Base-by-base conservation (phyloP, 2,888 invertebrate species). In the Leptinotarsa tumamoca region DNA sequence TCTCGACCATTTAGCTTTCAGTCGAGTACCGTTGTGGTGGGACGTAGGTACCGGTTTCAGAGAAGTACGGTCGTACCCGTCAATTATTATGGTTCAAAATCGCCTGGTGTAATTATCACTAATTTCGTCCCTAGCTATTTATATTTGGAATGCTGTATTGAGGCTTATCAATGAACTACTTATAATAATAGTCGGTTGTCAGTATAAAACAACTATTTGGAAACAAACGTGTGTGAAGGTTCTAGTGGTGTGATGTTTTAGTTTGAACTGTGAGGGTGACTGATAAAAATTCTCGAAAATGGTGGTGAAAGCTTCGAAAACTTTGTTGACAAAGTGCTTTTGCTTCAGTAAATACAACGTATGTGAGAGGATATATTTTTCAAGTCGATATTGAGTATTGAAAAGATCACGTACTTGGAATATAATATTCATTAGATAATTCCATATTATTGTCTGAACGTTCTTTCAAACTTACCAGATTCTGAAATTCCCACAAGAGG, bases 251-350 rank as follows among this genome's bases (percentile, higher is more conserved):
- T 43, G 33, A 56, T 63, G 21, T 63, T 52, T 52, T 63, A 4
- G 21, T 68, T 51, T 7, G 27, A 27, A 27, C 43, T 63, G 17
- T 33, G 33, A 63, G 21, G 4, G 33, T n/a, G 58, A 58, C 14
- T 7, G 10, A 43, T n/a, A 33, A 63, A n/a, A 43, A 43, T 3
- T 7, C n/a, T 74, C 63, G 27, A 75, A 52, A 7, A 76, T 76
- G 76, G 75, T 56, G 58, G 43, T 76, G 23, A 69, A 52, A 4
- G 66, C 73, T 33, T 68, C 76, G 7, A 76, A 56, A 70, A 63
- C 71, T 4, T 67, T 76, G 15, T 18, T 76, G 61, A 71, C 70
- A 15, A 68, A 27, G 51, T 67, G 67, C 15, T 71, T 73, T 10
- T n/a, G 23, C 67, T 69, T 67, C 18, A 52, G 18, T 27, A 73